Conservation (phyloP, 2,797 vertebrate species). For the Lemur catta region DNA sequence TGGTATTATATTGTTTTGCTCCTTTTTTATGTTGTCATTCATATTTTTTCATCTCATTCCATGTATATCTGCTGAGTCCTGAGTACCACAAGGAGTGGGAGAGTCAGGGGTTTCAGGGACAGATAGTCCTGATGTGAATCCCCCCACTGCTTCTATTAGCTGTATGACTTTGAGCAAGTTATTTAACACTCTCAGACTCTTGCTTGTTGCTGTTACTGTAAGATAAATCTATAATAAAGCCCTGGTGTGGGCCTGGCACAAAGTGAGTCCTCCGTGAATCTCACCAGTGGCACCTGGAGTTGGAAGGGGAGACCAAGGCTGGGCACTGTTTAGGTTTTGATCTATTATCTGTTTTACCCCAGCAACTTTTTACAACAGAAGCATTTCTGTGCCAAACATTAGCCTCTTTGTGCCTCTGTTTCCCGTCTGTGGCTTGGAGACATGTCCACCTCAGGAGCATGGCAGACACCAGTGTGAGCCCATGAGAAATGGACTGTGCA, state of each 20-base stretch:
- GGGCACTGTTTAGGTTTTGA: background rate
- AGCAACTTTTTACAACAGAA: background rate
- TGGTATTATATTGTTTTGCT: background rate
- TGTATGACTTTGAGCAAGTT: background rate
- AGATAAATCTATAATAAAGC: background rate
- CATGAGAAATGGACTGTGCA: background rate
- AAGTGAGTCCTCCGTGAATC: background rate
- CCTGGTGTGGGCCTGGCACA: background rate
- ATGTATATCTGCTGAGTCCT: background rate
- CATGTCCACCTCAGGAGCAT: background rate
- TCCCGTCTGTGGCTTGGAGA: background rate
- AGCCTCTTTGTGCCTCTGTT: background rate
- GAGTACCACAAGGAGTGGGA: background rate
- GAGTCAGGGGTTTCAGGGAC: background rate
- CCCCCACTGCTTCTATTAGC: background rate
- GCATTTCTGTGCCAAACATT: background rate
- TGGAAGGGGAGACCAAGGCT: background rate
- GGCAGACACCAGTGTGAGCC: background rate
- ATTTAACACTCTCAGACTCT: background rate
- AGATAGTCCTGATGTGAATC: background rate
- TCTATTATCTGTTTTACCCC: background rate
- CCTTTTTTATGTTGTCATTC: background rate
- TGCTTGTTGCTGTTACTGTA: background rate
- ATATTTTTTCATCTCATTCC: slow-evolving; percentile 7
- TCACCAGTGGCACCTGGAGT: background rate